Conservation (phyloP, 1,140 invertebrate genomes). For the Rhopalosiphum maidis region DNA sequence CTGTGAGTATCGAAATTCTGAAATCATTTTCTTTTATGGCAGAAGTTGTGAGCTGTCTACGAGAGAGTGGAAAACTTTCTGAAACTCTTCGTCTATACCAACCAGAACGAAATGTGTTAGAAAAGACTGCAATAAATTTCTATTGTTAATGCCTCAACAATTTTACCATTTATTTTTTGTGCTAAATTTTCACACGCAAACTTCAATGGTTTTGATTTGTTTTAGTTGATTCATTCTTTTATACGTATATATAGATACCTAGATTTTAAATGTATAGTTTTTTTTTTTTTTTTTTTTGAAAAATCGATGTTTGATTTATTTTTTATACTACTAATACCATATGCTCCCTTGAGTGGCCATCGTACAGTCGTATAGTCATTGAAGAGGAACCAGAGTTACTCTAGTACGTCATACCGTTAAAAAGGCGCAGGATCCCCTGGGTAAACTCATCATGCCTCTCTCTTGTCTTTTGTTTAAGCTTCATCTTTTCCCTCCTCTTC, state of each 20-base stretch:
- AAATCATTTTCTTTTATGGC: slow-evolving; percentile 51
- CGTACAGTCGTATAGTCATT: background rate
- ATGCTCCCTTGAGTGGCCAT: background rate
- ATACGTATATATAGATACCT: background rate
- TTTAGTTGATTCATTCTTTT: background rate
- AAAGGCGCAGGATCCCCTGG: slow-evolving; percentile 9
- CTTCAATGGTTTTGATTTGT: background rate
- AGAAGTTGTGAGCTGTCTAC: slow-evolving; percentile 8
- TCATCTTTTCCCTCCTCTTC: background rate
- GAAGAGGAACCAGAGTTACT: background rate
- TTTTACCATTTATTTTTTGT: slow-evolving; percentile 43
- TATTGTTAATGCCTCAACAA: slow-evolving; percentile 39
- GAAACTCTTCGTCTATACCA: slow-evolving; percentile 33
- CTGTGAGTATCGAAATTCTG: slow-evolving; percentile 51
- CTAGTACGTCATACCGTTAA: slow-evolving; percentile 3
- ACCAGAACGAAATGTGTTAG: slow-evolving; percentile 33
- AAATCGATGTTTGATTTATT: background rate
- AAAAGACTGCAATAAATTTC: slow-evolving; percentile 52
- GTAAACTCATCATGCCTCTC: slow-evolving; percentile 33
- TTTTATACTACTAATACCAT: background rate
- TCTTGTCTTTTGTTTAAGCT: slow-evolving; percentile 43
- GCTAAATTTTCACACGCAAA: slow-evolving; percentile 4
- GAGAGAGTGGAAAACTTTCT: slow-evolving; percentile 35
- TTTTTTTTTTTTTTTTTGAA: background rate
- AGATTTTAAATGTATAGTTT: background rate